Evolutionary conservation across 1,140 invertebrate species (phyloP).

Genomic region (Chymomyza costata): DNA sequence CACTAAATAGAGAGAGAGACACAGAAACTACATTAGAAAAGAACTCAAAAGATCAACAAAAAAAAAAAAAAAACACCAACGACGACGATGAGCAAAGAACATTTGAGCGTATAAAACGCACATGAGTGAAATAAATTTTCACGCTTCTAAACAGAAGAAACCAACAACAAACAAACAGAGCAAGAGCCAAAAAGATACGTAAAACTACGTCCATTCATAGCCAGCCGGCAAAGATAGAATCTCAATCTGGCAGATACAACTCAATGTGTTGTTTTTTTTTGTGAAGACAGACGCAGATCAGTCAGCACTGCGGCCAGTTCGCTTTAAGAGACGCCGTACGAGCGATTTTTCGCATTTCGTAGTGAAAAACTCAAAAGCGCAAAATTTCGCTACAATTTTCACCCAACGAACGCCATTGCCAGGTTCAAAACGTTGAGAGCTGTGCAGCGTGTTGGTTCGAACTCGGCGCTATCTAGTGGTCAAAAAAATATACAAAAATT

Average conservation of each 20-base stretch:
- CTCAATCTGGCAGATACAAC: too few relatives aligned
- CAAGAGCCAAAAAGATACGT: constrained; percentile 3
- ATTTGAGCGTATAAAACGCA: constrained; percentile 43
- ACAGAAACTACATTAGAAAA: constrained; percentile 57
- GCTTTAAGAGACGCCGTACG: constrained; percentile 29
- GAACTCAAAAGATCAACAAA: constrained; percentile 72
- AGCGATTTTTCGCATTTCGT: constrained; percentile 46
- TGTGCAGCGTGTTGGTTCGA: background rate
- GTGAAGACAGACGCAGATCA: constrained; percentile 46
- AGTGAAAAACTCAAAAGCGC: background rate
- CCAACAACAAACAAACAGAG: constrained; percentile 32
- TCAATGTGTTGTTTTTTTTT: too few relatives aligned
- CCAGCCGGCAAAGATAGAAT: constrained; percentile 28
- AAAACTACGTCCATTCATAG: constrained; percentile 51
- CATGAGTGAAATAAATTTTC: constrained; percentile 71
- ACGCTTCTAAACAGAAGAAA: constrained; percentile 63
- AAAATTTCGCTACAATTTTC: too few relatives aligned
- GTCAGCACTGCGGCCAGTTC: constrained; percentile 27
- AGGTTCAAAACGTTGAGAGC: background rate
- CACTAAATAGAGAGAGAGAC: constrained; percentile 16
- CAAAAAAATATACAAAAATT: too few relatives aligned
- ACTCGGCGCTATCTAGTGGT: too few relatives aligned
- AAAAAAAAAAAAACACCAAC: constrained; percentile 30
- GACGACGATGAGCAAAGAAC: constrained; percentile 1
- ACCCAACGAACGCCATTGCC: too few relatives aligned